phyloP scores from a whole-genome alignment of 2,113 vertebrate genomes.

The Bombycilla garrulus region DNA sequence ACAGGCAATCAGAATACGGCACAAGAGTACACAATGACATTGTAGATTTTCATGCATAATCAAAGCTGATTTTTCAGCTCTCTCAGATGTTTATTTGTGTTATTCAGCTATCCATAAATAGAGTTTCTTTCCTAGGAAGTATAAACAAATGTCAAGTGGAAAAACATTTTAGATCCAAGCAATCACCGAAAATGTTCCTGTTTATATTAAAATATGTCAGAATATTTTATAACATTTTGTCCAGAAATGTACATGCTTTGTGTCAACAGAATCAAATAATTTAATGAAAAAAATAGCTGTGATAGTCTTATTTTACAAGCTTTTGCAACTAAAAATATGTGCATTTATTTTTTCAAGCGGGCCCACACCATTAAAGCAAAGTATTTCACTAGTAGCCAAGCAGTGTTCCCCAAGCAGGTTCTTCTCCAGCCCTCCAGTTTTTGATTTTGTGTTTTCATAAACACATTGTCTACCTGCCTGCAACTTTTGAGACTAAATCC shows the following conservation, averaged over 20 bases:
- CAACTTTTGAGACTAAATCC: constrained; percentile 56
- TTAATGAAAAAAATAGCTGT: constrained; percentile 62
- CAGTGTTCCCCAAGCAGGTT: not conserved
- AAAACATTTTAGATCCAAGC: constrained; percentile 86
- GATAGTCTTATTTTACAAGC: constrained; percentile 58
- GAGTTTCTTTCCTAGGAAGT: constrained; percentile 91
- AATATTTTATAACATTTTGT: constrained; percentile 81
- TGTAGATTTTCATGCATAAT: constrained; percentile 92
- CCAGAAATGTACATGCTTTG: constrained; percentile 76
- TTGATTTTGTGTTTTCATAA: constrained; percentile 58
- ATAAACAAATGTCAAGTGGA: constrained; percentile 91
- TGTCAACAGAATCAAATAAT: constrained; percentile 72
- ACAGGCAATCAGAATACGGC: constrained; percentile 95
- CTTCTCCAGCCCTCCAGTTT: not conserved
- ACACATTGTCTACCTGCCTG: constrained; percentile 26
- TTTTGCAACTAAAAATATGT: constrained; percentile 40
- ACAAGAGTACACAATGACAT: constrained; percentile 92
- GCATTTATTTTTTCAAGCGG: constrained; percentile 33
- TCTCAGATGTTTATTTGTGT: constrained; percentile 95
- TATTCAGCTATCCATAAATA: constrained; percentile 95
- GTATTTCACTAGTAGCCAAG: constrained; percentile 1
- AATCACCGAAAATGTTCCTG: constrained; percentile 90
- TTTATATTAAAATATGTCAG: constrained; percentile 94
- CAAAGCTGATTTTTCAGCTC: constrained; percentile 93
- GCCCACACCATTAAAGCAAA: not conserved